Evolutionary conservation across 1,140 invertebrate species (phyloP), one percentile per base, ranked within the genome.

Genomic region (Heliconius hewitsoni): DNA sequence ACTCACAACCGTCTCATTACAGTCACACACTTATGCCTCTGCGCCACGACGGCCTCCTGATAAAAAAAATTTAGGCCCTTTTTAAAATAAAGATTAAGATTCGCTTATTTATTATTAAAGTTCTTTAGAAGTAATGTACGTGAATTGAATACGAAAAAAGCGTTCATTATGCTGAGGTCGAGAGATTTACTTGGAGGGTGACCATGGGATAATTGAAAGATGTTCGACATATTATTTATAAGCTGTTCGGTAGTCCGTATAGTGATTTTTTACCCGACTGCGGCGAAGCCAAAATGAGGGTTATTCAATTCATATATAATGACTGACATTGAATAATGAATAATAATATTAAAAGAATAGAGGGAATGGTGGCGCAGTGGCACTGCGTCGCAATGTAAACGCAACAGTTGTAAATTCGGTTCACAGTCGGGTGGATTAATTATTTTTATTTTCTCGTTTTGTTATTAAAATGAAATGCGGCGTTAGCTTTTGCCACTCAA

Each of bases 141-240:
- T 72, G 71, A 19, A 72, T 72, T 72, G 71, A 72, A 72, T 72
- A 72, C 71, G 71, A 42, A 42, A 72, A 72, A 71, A 72, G 37
- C 19, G 71, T 42, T 72, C 71, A 39, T 72, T 72, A 72, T 72
- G 19, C 71, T 8, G 71, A 42, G 71, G 71, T 42, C 71, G 71
- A 23, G 71, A 72, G 71, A 72, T 39, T 42, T 72, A 72, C 70
- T 16, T 39, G 30, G 13, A 34, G 70, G 27, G 34, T 71, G 70
- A 71, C 70, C 70, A 71, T 71, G 42, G 50, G 27, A 11, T 71
- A 8, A 13, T 0, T 71, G 18, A 8, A 30, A 8, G n/a, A 8
- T 60, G n/a, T 2, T 23, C 19, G 42, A 23, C 2, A 57, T 60
- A 23, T 23, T 27, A 23, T 46, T 46, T 13, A 46, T 46, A 46